Percentiles rank a stretch among this genome's conserved stretches.
phyloP scores from a whole-genome alignment of 2,113 vertebrate species.

The Syrmaticus mikado region DNA sequence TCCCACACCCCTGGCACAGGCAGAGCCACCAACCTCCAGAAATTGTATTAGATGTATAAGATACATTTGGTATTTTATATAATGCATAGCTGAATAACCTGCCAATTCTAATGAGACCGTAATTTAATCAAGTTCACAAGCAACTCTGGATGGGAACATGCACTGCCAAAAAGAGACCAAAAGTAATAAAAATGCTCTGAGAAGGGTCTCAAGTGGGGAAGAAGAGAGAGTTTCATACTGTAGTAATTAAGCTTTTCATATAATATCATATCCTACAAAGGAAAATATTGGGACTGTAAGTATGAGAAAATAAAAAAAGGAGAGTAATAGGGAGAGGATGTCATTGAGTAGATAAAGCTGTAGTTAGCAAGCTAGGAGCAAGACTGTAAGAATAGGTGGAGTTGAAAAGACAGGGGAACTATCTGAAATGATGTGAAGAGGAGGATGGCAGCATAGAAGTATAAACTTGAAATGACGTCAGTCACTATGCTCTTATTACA shows the following conservation, averaged over 20 bases:
- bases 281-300: neutral
- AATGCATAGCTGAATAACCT: slow-evolving; percentile 17
- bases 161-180: neutral
- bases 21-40: no score
- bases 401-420: neutral
- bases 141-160: neutral
- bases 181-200: neutral
- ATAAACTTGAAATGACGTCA: neutral
- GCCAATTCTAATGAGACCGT: neutral
- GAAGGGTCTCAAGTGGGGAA: neutral
- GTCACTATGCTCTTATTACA: neutral
- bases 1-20: no score
- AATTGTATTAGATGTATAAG: neutral
- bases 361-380: neutral
- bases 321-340: neutral
- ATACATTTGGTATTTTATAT: neutral
- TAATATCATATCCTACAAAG: neutral
- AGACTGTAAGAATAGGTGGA: neutral
- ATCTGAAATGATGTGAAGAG: neutral
- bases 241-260: neutral
- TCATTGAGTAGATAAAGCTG: neutral
- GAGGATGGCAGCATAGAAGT: neutral
- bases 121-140: slow-evolving; percentile 14
- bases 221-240: neutral
- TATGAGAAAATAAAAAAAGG: neutral